Conservation (phyloP, 2,113 vertebrate species). For the Numenius arquata region DNA sequence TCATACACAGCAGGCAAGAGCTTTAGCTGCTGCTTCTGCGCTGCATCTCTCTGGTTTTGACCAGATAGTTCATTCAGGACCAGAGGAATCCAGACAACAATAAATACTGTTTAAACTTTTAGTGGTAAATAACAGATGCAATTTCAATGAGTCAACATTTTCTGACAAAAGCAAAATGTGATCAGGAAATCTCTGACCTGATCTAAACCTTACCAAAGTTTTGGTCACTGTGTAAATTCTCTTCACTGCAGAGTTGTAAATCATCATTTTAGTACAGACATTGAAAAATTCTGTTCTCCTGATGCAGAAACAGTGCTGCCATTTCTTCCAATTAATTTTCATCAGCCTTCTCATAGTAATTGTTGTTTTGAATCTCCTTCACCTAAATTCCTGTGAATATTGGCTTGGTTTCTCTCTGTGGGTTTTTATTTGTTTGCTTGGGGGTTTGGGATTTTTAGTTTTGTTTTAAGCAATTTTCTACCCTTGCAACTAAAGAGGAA, state of each 20-base stretch:
- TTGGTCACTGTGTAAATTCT: not conserved
- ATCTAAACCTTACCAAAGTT: not conserved
- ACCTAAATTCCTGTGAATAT: not conserved
- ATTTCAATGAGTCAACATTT: not conserved
- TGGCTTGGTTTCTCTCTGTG: not conserved
- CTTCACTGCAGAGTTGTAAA: not conserved
- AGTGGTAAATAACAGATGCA: not conserved
- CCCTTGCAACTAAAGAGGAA: not conserved
- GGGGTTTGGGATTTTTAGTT: not conserved
- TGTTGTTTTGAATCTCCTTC: not conserved
- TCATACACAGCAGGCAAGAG: not conserved
- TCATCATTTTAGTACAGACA: not conserved
- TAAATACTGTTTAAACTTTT: not conserved
- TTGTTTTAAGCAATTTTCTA: not conserved
- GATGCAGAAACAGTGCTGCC: not conserved
- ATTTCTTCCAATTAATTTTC: conserved; percentile 8
- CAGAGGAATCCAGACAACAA: not conserved
- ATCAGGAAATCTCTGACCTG: conserved; percentile 20
- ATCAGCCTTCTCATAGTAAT: not conserved
- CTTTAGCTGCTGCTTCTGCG: not conserved
- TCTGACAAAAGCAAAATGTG: not conserved
- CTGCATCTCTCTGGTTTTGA: not conserved
- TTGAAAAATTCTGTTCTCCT: conserved; percentile 2
- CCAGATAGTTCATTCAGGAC: not conserved
- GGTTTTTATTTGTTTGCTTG: not conserved